These are phyloP conservation scores for Odocoileus hemionus DNA, from an alignment of 2,113 vertebrate genomes.

Conservation along the genomic window DNA sequence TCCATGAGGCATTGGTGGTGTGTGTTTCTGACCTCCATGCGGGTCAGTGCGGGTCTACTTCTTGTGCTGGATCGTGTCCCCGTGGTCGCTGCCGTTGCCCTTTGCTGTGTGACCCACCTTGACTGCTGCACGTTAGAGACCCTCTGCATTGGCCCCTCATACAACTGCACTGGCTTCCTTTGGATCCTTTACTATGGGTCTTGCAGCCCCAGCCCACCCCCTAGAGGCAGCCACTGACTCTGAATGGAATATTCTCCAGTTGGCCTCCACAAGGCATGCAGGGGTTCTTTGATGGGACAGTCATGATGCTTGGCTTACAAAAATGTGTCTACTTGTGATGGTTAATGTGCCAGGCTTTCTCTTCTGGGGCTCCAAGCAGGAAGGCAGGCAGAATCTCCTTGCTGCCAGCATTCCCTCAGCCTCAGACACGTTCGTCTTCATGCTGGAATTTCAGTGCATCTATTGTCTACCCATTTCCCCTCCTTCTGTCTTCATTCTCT, in stretches of 20 bases:
- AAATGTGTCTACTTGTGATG: neutral
- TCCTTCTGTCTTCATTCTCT: neutral
- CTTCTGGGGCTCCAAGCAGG: neutral
- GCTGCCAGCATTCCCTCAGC: neutral
- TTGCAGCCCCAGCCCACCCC: neutral
- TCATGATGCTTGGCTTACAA: neutral
- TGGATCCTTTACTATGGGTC: neutral
- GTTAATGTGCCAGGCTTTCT: accelerated
- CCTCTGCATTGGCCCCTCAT: accelerated
- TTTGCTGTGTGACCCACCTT: neutral
- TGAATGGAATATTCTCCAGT: neutral
- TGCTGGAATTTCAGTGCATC: too few relatives aligned
- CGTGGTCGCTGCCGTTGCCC: accelerated
- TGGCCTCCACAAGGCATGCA: too few relatives aligned
- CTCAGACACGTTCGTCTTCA: neutral
- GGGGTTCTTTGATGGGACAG: neutral
- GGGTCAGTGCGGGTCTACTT: too few relatives aligned
- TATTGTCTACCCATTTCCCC: accelerated
- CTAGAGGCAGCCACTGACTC: neutral
- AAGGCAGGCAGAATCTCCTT: neutral
- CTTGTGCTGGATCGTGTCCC: accelerated
- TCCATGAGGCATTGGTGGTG: too few relatives aligned
- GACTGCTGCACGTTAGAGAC: accelerated
- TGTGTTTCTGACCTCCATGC: neutral
- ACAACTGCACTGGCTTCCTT: neutral